Conservation (phyloP, 2,888 invertebrate species). For the Asteroscopus sphinx region DNA sequence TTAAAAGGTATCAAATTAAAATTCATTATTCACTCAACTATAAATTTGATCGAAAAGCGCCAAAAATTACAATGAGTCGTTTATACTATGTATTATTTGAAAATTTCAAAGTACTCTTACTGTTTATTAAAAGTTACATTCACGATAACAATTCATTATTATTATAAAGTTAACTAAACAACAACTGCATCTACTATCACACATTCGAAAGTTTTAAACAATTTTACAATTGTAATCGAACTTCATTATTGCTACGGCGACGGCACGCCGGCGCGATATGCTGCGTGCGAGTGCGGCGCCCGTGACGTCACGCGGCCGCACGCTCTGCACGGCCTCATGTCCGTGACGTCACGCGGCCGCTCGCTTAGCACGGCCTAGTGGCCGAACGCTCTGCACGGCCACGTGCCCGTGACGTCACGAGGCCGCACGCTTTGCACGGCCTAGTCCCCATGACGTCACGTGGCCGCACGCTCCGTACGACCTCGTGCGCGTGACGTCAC, state of each 20-base stretch:
- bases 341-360: no score
- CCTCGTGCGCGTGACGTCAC: constrained; percentile 3
- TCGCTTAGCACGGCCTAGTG: no score
- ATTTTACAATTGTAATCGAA: constrained; percentile 88
- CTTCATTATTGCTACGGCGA: constrained; percentile 89
- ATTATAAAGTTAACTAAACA: constrained; percentile 89
- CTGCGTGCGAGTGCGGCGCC: constrained; percentile 59
- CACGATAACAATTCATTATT: constrained; percentile 88
- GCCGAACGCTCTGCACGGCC: neutral
- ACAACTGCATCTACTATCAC: constrained; percentile 91
- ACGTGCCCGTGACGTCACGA: no score
- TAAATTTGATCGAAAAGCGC: constrained; percentile 80
- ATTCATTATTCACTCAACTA: constrained; percentile 71
- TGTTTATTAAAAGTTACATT: constrained; percentile 87
- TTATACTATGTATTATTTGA: constrained; percentile 76
- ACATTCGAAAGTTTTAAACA: constrained; percentile 90
- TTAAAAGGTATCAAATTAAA: constrained; percentile 78
- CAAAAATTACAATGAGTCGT: constrained; percentile 68
- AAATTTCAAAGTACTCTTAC: constrained; percentile 81
- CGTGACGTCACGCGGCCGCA: constrained; percentile 15
- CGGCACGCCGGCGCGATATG: constrained; percentile 78
- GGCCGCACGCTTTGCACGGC: neutral
- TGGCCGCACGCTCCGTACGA: neutral
- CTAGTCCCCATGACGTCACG: no score
- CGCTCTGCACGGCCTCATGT: constrained; percentile 9